Evolutionary conservation across 2,888 invertebrate species (phyloP).

Genomic region (Acanthosepion pharaonis): DNA sequence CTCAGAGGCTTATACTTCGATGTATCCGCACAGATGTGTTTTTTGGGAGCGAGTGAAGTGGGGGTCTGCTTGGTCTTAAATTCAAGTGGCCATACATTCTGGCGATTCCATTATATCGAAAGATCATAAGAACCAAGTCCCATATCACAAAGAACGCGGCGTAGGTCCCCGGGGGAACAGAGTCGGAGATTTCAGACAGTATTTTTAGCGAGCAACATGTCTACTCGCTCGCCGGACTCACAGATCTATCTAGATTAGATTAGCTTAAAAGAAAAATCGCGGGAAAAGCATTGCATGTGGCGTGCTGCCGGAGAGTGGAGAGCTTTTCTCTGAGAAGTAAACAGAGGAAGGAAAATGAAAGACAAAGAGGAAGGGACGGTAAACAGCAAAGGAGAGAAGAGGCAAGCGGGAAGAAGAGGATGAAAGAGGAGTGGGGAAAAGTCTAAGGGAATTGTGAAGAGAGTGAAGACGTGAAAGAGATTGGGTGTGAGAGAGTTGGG

Average conservation of each 20-base stretch:
- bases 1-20: too few species aligned
- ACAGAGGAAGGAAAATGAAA: too few species aligned
- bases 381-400: too few species aligned
- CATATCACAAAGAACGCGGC: neutral
- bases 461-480: too few species aligned
- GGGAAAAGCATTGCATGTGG: too few species aligned
- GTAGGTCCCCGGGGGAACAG: neutral
- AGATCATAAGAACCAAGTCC: neutral
- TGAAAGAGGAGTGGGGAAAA: too few species aligned
- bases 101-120: slow-evolving; percentile 18
- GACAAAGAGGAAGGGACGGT: too few species aligned
- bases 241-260: neutral
- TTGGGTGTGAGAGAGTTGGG: too few species aligned
- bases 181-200: neutral
- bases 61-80: neutral
- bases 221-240: neutral
- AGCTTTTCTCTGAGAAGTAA: too few species aligned
- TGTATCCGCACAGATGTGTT: neutral
- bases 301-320: too few species aligned
- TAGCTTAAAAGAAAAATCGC: neutral
- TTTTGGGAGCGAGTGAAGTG: neutral
- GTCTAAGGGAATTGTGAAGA: too few species aligned
- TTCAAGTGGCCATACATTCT: neutral
- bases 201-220: slow-evolving; percentile 33
- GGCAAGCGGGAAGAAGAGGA: too few species aligned